These are phyloP conservation scores for Gymnoscelis rufifasciata DNA, from an alignment of 2,888 invertebrate genomes.

Conservation along the genomic window DNA sequence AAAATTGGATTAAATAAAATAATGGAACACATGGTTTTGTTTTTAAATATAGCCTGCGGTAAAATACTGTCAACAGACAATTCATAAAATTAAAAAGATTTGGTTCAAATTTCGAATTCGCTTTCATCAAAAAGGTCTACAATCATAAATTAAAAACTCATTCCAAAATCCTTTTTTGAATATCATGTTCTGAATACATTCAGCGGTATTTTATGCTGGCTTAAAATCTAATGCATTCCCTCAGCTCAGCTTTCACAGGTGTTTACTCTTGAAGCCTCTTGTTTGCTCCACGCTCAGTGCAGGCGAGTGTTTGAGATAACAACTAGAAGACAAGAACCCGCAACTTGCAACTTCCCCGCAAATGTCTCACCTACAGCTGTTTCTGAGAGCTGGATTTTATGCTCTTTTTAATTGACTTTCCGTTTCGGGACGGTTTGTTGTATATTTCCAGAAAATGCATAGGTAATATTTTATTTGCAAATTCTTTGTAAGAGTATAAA, in stretches of 20 bases:
- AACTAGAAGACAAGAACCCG: constrained; percentile 56
- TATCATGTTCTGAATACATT: too few species aligned
- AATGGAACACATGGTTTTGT: too few species aligned
- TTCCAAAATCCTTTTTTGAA: too few species aligned
- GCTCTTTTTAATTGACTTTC: constrained; percentile 3
- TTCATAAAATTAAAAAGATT: too few species aligned
- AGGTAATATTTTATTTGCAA: background rate
- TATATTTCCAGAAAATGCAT: background rate
- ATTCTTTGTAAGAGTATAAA: too few species aligned
- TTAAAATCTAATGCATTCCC: background rate
- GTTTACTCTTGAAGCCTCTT: constrained; percentile 14
- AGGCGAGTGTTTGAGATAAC: constrained; percentile 61
- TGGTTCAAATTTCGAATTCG: too few species aligned
- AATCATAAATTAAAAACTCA: too few species aligned
- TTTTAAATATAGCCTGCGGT: too few species aligned
- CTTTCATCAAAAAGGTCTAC: too few species aligned
- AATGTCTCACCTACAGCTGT: constrained; percentile 42
- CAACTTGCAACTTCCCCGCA: constrained; percentile 49
- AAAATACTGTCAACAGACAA: too few species aligned
- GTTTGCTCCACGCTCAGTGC: constrained; percentile 34
- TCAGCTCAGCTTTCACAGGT: constrained; percentile 9
- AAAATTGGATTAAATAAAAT: too few species aligned
- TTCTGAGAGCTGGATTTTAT: constrained; percentile 25
- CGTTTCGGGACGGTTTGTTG: background rate
- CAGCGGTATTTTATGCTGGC: too few species aligned